Evolutionary conservation across 2,888 invertebrate species (phyloP).

Genomic region (Drosophila limbata): DNA sequence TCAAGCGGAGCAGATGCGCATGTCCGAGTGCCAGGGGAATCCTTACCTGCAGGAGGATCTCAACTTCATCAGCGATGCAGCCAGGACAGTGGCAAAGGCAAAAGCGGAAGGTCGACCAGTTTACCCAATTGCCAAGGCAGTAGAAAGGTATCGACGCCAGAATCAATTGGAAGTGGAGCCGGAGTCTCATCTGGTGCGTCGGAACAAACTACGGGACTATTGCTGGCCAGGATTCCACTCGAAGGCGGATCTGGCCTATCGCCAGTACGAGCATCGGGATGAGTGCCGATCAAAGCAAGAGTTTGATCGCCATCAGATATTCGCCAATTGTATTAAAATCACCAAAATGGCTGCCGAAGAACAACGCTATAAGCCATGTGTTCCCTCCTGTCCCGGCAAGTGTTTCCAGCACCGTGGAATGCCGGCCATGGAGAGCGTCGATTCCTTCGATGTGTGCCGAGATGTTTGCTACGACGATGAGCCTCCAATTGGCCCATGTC

Average conservation of each 20-base stretch:
- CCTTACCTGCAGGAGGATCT: constrained; percentile 73
- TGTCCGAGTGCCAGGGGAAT: constrained; percentile 43
- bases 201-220: constrained; percentile 49
- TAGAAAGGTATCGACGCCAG: constrained; percentile 74
- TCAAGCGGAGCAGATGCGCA: constrained; percentile 31
- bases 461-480: constrained; percentile 10
- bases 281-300: constrained; percentile 50
- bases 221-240: constrained; percentile 67
- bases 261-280: constrained; percentile 59
- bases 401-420: constrained; percentile 38
- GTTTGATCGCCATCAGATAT: constrained; percentile 43
- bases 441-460: constrained; percentile 40
- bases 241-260: constrained; percentile 60
- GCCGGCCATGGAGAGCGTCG: constrained; percentile 35
- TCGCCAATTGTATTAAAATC: constrained; percentile 55
- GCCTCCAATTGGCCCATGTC: not conserved
- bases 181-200: constrained; percentile 26
- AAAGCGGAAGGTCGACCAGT: constrained; percentile 77
- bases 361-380: constrained; percentile 44
- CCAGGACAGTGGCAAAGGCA: constrained; percentile 73
- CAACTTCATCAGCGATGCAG: constrained; percentile 81
- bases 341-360: constrained; percentile 58
- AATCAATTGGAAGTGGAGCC: constrained; percentile 55
- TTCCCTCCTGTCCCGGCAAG: constrained; percentile 24
- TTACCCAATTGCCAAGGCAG: constrained; percentile 78